Conservation (phyloP, 1,140 invertebrate genomes). For the Hyposmocoma kahamanoa region DNA sequence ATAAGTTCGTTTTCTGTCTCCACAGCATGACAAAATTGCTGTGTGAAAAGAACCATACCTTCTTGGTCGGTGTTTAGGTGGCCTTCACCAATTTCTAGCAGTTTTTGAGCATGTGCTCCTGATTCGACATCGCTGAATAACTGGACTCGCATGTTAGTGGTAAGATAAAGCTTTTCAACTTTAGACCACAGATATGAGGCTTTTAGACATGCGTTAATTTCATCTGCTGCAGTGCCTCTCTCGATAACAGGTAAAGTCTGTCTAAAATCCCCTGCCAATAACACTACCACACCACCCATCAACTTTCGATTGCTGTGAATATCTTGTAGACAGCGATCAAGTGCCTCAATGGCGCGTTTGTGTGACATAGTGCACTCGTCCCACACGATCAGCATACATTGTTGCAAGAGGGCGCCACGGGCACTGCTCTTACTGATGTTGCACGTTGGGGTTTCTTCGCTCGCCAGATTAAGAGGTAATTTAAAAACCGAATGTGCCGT, state of each 20-base stretch:
- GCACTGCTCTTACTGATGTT: slow-evolving; percentile 24
- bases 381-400: slow-evolving; percentile 47
- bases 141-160: slow-evolving; percentile 32
- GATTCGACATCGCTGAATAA: slow-evolving; percentile 24
- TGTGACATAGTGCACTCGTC: slow-evolving; percentile 56
- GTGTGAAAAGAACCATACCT: slow-evolving; percentile 23
- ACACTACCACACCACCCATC: slow-evolving; percentile 24
- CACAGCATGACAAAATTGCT: slow-evolving; percentile 31
- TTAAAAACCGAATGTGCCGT: slow-evolving; percentile 73
- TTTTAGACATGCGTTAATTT: slow-evolving; percentile 54
- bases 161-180: slow-evolving; percentile 18
- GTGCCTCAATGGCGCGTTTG: slow-evolving; percentile 43
- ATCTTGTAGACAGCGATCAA: slow-evolving; percentile 46
- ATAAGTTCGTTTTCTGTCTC: slow-evolving; percentile 20
- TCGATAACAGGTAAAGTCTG: slow-evolving; percentile 68
- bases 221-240: slow-evolving; percentile 55
- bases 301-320: slow-evolving; percentile 15
- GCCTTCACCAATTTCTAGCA: slow-evolving; percentile 31
- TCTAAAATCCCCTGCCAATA: slow-evolving; percentile 63
- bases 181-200: slow-evolving; percentile 34
- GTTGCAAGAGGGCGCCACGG: slow-evolving; percentile 19
- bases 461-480: slow-evolving; percentile 26
- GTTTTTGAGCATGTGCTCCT: slow-evolving; percentile 21
- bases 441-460: slow-evolving; percentile 24
- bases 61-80: slow-evolving; percentile 17